These are phyloP conservation scores for Andrena fulva DNA, from an alignment of 2,888 invertebrate species.

Conservation along the genomic window DNA sequence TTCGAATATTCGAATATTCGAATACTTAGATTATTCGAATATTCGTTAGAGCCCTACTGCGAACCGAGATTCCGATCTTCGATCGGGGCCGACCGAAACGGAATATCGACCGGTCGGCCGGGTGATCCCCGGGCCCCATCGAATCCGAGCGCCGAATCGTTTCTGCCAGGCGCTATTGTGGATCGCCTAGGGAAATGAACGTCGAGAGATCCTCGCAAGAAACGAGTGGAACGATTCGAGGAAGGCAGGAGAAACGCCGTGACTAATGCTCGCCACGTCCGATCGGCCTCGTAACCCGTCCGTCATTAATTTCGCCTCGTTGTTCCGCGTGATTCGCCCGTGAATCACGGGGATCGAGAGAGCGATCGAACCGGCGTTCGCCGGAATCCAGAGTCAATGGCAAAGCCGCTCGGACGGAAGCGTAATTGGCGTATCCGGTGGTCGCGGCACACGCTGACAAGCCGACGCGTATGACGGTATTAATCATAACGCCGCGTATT, in stretches of 20 bases:
- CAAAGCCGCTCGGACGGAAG: conserved; percentile 35
- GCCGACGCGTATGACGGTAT: conserved; percentile 69
- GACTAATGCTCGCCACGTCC: conserved; percentile 51
- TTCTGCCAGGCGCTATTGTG: conserved; percentile 1
- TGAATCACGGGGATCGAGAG: conserved; percentile 8
- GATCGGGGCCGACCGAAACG: conserved; percentile 1
- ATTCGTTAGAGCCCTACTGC: no score
- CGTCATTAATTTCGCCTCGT: conserved; percentile 29
- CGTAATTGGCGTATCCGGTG: conserved; percentile 75
- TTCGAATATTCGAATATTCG: no score
- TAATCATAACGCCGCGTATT: conserved; percentile 78
- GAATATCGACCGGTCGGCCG: not conserved
- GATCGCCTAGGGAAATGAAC: conserved; percentile 26
- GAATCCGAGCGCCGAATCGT: conserved; percentile 29
- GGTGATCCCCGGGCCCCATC: not conserved
- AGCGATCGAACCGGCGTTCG: not conserved
- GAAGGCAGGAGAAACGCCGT: conserved; percentile 46
- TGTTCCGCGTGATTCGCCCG: conserved; percentile 13
- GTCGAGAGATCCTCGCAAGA: conserved; percentile 8
- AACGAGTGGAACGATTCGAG: conserved; percentile 13
- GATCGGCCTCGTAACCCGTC: conserved; percentile 23
- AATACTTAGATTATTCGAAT: no score
- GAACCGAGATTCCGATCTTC: conserved; percentile 16
- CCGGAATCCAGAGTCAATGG: conserved; percentile 12
- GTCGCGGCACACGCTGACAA: conserved; percentile 58